Evolutionary conservation across 2,113 vertebrate genomes (phyloP).

Genomic region (Ursus arctos): DNA sequence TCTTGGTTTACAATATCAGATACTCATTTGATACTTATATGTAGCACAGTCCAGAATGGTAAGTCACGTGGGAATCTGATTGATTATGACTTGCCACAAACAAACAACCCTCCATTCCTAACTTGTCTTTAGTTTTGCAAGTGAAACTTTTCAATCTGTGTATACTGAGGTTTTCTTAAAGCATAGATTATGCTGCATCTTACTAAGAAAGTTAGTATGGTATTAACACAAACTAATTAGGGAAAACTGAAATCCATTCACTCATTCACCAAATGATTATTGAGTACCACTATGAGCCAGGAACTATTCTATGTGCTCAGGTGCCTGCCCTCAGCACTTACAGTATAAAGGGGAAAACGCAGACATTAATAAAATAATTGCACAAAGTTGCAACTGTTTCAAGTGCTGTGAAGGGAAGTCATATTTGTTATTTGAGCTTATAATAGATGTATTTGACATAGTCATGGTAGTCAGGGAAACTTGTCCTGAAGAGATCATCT

Average conservation of each 20-base stretch:
- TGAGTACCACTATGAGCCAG: background rate
- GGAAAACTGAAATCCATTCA: conserved; percentile 39
- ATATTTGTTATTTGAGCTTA: background rate
- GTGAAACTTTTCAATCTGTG: background rate
- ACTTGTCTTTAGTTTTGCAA: background rate
- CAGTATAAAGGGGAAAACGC: background rate
- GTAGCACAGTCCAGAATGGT: background rate
- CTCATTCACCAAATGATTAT: background rate
- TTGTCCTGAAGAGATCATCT: background rate
- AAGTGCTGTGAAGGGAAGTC: background rate
- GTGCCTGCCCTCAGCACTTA: background rate
- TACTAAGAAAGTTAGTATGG: background rate
- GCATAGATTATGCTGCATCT: background rate
- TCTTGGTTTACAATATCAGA: background rate
- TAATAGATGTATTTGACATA: background rate
- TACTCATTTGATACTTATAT: background rate
- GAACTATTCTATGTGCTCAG: background rate
- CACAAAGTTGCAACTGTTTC: background rate
- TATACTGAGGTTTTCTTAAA: conserved; percentile 21
- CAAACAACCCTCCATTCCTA: background rate
- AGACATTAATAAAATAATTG: conserved; percentile 18
- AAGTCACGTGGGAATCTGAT: background rate
- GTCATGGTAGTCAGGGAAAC: background rate
- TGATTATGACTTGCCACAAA: background rate
- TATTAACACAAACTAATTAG: background rate